These are phyloP conservation scores for Iphiclides podalirius DNA, from an alignment of 2,888 invertebrate genomes.

Conservation along the genomic window DNA sequence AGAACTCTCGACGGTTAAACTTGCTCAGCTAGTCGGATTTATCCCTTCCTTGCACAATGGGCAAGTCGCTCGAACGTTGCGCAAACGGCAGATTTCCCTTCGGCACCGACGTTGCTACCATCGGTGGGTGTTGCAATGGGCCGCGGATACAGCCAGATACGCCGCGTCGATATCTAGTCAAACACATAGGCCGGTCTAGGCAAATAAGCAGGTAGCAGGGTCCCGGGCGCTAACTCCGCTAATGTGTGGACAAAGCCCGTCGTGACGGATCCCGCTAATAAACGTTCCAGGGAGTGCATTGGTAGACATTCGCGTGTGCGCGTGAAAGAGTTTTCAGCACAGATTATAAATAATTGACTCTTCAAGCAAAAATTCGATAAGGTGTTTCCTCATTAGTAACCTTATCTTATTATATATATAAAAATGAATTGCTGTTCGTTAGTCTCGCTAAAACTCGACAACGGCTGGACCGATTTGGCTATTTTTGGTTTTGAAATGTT, in stretches of 20 bases:
- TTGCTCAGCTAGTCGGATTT: constrained; percentile 13
- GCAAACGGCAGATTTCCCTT: constrained; percentile 70
- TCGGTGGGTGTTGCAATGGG: constrained; percentile 64
- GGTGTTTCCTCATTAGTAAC: too few species aligned
- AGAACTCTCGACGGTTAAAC: constrained; percentile 20
- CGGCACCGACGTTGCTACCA: constrained; percentile 65
- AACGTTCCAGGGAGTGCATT: constrained; percentile 69
- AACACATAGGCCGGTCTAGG: constrained; percentile 58
- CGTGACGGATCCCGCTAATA: constrained; percentile 76
- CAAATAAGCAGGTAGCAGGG: constrained; percentile 60
- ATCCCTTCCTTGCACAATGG: constrained; percentile 48
- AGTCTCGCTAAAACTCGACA: too few species aligned
- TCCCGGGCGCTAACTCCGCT: constrained; percentile 72
- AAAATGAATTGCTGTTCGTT: too few species aligned
- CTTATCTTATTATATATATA: too few species aligned
- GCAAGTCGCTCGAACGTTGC: constrained; percentile 51
- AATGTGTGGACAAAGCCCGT: constrained; percentile 75
- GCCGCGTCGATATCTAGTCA: constrained; percentile 59
- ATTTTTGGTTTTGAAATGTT: too few species aligned
- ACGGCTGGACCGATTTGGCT: too few species aligned
- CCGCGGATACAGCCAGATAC: constrained; percentile 57
- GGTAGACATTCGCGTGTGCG: constrained; percentile 49
- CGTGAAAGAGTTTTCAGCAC: constrained; percentile 28
- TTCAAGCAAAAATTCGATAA: too few species aligned
- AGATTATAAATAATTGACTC: constrained; percentile 3